Conservation (phyloP, 2,888 invertebrate genomes). For the Rambutsinella grinnellia region DNA sequence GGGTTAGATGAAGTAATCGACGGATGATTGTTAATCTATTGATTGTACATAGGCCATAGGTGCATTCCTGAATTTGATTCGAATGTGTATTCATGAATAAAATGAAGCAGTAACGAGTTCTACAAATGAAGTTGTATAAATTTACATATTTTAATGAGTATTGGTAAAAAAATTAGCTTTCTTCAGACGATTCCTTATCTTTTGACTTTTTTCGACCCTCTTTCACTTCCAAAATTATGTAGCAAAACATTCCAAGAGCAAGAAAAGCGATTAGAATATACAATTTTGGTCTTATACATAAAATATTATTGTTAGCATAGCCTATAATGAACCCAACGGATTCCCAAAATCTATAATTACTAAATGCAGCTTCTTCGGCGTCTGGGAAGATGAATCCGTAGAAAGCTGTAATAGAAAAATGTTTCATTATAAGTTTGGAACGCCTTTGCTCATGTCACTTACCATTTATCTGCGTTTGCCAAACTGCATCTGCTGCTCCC, state of each 20-base stretch:
- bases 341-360: slow-evolving; percentile 92
- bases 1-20: too few relatives aligned
- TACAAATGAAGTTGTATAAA: not conserved
- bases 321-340: slow-evolving; percentile 91
- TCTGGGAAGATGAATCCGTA: slow-evolving; percentile 89
- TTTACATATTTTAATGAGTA: not conserved
- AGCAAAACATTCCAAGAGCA: slow-evolving; percentile 81
- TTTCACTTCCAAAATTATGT: slow-evolving; percentile 81
- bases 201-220: slow-evolving; percentile 13
- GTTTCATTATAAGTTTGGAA: slow-evolving; percentile 13
- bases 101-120: too few relatives aligned
- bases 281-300: slow-evolving; percentile 88
- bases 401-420: slow-evolving; percentile 74
- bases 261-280: slow-evolving; percentile 86
- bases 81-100: not conserved
- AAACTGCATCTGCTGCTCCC: slow-evolving; percentile 96
- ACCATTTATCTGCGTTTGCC: slow-evolving; percentile 98
- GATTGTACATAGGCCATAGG: too few relatives aligned
- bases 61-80: too few relatives aligned
- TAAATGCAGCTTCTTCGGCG: slow-evolving; percentile 93
- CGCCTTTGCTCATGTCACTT: slow-evolving; percentile 67
- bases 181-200: not conserved
- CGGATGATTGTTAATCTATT: too few relatives aligned
- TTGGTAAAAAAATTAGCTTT: not conserved
- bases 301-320: slow-evolving; percentile 88